These are phyloP conservation scores for Peromyscus californicus DNA, from an alignment of 2,113 vertebrate genomes.

Conservation along the genomic window DNA sequence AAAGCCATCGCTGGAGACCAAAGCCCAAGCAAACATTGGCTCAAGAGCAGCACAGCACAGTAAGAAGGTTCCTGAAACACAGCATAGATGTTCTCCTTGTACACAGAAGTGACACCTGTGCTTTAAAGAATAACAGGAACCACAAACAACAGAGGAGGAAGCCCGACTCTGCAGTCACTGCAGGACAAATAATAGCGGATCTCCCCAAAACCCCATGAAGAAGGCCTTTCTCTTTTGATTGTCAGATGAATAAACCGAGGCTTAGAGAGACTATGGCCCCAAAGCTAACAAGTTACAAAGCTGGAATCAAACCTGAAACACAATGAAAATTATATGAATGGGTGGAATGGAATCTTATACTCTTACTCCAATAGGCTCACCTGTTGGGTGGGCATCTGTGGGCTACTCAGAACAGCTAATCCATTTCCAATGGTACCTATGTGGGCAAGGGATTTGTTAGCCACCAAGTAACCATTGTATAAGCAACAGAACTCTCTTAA, in stretches of 20 bases:
- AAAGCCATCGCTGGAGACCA: neutral
- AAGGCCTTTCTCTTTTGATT: neutral
- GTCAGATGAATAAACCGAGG: neutral
- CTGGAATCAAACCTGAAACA: neutral
- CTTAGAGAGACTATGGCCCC: neutral
- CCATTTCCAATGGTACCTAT: neutral
- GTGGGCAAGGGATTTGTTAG: neutral
- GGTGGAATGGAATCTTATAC: neutral
- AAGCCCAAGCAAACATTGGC: neutral
- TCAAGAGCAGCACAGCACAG: neutral
- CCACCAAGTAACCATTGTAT: neutral
- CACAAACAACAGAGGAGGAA: neutral
- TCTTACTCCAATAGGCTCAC: neutral
- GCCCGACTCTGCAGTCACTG: neutral
- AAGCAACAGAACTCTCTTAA: neutral
- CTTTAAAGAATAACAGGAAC: neutral
- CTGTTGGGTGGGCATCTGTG: no score
- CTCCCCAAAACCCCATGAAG: neutral
- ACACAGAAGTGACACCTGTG: neutral
- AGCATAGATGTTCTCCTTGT: neutral
- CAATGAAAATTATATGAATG: neutral
- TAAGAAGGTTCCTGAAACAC: neutral
- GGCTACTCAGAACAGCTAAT: neutral
- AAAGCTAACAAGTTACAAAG: neutral
- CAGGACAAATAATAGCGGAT: neutral